phyloP scores from a whole-genome alignment of 2,888 invertebrate genomes.

The Desoria tigrina region DNA sequence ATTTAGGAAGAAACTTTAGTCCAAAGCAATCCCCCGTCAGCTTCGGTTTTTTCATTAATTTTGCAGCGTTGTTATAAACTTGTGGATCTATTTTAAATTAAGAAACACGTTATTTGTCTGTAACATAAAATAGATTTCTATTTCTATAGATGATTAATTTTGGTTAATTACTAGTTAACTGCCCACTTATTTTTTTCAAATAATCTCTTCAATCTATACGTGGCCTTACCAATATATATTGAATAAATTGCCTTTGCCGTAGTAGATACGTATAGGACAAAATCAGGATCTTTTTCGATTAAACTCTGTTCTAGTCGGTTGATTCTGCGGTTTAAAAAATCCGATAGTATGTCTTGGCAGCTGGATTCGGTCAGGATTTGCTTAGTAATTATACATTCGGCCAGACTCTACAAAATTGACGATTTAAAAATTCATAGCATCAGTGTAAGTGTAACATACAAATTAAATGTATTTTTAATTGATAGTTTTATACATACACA shows the following conservation, averaged over 20 bases:
- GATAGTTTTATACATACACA: too few species aligned
- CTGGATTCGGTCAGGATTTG: conserved; percentile 35
- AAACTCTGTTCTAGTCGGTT: conserved; percentile 25
- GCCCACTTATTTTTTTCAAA: too few species aligned
- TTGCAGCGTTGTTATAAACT: conserved; percentile 42
- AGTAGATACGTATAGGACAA: conserved; percentile 32
- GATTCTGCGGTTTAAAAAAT: conserved; percentile 39
- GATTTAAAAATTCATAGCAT: too few species aligned
- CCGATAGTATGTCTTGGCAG: conserved; percentile 30
- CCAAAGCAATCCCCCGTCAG: conserved; percentile 33
- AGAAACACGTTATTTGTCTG: not conserved
- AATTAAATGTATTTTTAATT: too few species aligned
- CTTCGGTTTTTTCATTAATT: conserved; percentile 42
- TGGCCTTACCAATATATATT: conserved; percentile 48
- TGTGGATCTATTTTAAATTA: conserved; percentile 42
- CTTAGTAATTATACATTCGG: conserved; percentile 43
- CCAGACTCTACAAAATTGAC: conserved; percentile 38
- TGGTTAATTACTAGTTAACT: too few species aligned
- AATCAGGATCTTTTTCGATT: conserved; percentile 20
- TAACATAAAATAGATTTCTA: too few species aligned
- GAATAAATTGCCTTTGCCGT: conserved; percentile 38
- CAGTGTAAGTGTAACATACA: too few species aligned
- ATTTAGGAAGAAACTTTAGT: conserved; percentile 40
- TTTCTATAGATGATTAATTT: too few species aligned
- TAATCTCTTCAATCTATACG: too few species aligned